Evolutionary conservation across 2,797 vertebrate genomes (phyloP), one percentile per base, ranked within the genome.

Genomic region (Coilia nasus): DNA sequence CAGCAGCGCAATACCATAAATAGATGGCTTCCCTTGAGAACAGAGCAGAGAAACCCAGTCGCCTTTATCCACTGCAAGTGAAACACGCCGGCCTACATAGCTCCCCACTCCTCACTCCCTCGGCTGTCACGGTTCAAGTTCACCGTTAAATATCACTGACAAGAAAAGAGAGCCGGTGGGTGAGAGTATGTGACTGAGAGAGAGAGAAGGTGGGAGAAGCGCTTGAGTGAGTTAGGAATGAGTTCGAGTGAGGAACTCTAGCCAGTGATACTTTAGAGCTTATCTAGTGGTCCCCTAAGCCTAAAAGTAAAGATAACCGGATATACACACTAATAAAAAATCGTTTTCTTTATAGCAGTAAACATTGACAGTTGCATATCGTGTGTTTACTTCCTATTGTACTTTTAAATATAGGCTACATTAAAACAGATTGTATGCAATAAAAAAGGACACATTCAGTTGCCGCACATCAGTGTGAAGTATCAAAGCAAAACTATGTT

Each of bases 11-110:
- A 89, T 75, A 62, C 94, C 91, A 94, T 87, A 95, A 95, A 96
- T 96, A 96, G 94, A 88, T 47, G 80, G 86, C 81, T 91, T 94
- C 94, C 94, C 94, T 12, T 83, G 94, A 94, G 94, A 93, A 89
- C 88, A 87, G 89, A 88, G 90, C 92, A 92, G 89, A 93, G 91
- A 91, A 89, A 93, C 82, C 87, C 84, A 89, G 85, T 88, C 84
- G 89, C 88, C 86, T 90, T 87, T 89, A 60, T 83, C 86, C 88
- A 86, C 87, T 87, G 78, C 87, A 88, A 91, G 87, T 93, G 91
- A 92, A 90, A 92, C 87, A 83, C 85, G 89, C 87, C 90, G 94
- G 88, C 94, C 94, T 94, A 95, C 88, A 94, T 95, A 94, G 88
- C 92, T 93, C 89, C 85, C 86, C 84, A 88, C 86, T 64, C 56